Conservation (phyloP, 2,113 vertebrate species). For the Dendropsophus ebraccatus region DNA sequence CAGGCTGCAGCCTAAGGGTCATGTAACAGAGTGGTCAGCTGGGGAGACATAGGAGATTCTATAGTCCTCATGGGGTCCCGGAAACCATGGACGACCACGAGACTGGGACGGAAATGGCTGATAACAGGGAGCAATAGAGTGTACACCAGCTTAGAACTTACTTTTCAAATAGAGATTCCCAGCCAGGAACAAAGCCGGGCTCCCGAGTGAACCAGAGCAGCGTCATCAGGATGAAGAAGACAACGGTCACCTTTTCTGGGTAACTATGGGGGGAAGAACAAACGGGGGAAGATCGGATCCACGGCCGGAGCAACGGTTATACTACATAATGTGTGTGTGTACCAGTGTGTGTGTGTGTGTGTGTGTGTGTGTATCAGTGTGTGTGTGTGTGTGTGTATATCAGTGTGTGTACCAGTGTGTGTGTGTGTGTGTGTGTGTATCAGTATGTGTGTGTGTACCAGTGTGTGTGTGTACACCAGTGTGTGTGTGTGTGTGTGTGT, state of each 20-base stretch:
- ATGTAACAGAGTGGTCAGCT: neutral
- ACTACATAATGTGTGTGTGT: too few species aligned
- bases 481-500: too few species aligned
- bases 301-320: too few species aligned
- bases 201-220: conserved; percentile 97
- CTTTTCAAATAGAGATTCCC: conserved; percentile 97
- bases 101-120: neutral
- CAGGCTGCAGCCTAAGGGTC: neutral
- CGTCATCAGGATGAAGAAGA: conserved; percentile 97
- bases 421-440: too few species aligned
- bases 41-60: neutral
- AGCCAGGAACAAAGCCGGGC: conserved; percentile 95
- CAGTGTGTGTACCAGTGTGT: too few species aligned
- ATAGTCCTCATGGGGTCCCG: too few species aligned
- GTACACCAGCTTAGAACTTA: conserved; percentile 63
- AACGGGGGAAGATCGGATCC: neutral
- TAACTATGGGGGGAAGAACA: conserved; percentile 75
- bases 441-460: too few species aligned
- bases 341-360: too few species aligned
- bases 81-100: too few species aligned
- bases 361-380: too few species aligned
- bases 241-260: conserved; percentile 92
- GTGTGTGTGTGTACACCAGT: too few species aligned
- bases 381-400: too few species aligned
- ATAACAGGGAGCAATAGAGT: neutral